Evolutionary conservation across 2,113 vertebrate species (phyloP), one percentile per base, ranked within the genome.

Genomic region (Mormoops blainvillei): DNA sequence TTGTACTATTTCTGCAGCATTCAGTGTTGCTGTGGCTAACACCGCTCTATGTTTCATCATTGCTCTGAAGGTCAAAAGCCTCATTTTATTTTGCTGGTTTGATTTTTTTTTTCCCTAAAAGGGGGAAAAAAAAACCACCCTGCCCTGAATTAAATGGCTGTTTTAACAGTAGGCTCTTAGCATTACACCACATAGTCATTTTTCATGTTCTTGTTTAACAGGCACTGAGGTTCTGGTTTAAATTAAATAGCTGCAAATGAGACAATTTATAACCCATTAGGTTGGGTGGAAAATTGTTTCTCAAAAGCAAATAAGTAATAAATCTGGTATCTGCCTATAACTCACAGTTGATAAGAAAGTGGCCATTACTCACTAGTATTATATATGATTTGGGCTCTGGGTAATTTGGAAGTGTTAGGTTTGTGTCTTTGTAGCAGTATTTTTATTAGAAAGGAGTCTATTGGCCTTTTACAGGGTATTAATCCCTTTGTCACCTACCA

Each of bases 201-300:
- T 97, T 97, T 98, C 97, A 97, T 97, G 96, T 93, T 98, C 97
- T 95, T 95, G 96, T 96, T 98, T 98, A 97, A 97, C 94, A 97
- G 97, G 93, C 96, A 97, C 96, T 78, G 90, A 97, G 97, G 97
- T 98, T 98, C 98, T 98, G 98, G 98, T 98, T 98, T 98, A 97
- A 97, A 98, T 98, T 97, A 97, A 98, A 89, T 98, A 98, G 98
- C 96, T 98, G 96, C 88, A 98, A 95, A 97, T 94, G 96, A 98
- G 96, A 71, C 94, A 97, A 98, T 41, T 97, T 97, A 84, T 87
- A 97, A 97, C 97, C 96, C 97, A 97, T 97, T 98, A 98, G 97
- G 94, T 89, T 97, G 95, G 95, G 97, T 97, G 97, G 91, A 63
- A 95, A 83, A 97, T 98, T 97, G 97, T 98, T 98, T 97, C 95